These are phyloP conservation scores for Rhabditoides inermis DNA, from an alignment of 2,888 invertebrate species.

Conservation along the genomic window DNA sequence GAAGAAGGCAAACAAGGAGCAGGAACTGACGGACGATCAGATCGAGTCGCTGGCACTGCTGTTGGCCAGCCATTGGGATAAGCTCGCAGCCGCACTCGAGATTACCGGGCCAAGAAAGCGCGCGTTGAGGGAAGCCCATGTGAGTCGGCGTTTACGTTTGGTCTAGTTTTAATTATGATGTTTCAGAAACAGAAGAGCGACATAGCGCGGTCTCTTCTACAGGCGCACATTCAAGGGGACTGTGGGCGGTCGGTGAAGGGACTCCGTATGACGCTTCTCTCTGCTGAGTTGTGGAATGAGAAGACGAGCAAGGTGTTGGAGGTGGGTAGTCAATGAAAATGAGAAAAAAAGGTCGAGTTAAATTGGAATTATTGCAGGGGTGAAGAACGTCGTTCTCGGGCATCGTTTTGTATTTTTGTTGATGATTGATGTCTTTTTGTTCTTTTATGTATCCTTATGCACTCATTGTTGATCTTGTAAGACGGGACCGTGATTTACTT, in stretches of 20 bases:
- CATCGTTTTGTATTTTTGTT: too few species aligned
- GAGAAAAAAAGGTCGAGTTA: neutral
- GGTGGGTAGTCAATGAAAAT: conserved; percentile 5
- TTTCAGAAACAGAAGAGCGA: conserved; percentile 4
- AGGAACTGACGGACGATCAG: neutral
- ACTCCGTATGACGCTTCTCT: conserved; percentile 5
- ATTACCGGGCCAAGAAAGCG: neutral
- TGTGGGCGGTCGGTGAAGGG: neutral
- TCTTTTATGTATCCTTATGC: too few species aligned
- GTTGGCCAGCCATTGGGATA: neutral
- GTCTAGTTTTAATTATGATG: neutral
- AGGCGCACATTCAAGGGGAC: neutral
- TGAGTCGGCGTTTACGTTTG: too few species aligned
- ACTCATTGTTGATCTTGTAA: too few species aligned
- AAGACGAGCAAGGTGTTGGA: conserved; percentile 7
- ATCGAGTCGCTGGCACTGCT: neutral
- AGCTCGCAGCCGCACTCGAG: neutral
- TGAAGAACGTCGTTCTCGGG: too few species aligned
- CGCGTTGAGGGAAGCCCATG: neutral
- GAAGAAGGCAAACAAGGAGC: conserved; percentile 2
- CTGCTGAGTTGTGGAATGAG: conserved; percentile 4
- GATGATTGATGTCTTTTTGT: too few species aligned
- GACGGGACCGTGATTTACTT: too few species aligned
- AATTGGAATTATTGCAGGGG: conserved; percentile 4
- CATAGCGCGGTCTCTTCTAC: neutral